phyloP scores from a whole-genome alignment of 1,140 invertebrate species.

The Trichonephila clavipes region DNA sequence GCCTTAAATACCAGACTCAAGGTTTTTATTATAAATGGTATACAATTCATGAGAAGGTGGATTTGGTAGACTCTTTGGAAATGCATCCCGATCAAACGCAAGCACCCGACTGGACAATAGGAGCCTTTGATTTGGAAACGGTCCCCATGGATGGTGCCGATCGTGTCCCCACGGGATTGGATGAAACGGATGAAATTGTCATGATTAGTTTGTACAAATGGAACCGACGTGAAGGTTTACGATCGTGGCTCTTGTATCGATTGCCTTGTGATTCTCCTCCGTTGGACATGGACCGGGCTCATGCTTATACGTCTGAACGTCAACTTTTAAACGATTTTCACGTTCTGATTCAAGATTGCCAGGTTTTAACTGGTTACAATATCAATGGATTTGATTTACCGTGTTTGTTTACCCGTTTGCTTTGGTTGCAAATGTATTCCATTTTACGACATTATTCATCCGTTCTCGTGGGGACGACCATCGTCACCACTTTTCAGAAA shows the following conservation, averaged over 20 bases:
- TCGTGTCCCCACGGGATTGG: not conserved
- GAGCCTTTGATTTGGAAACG: constrained; percentile 46
- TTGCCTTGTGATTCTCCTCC: not conserved
- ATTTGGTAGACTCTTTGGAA: not conserved
- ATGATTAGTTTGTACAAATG: constrained; percentile 54
- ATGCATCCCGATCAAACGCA: not conserved
- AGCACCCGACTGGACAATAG: constrained; percentile 23
- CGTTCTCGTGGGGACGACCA: not conserved
- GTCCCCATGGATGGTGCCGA: constrained; percentile 5
- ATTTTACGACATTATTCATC: constrained; percentile 39
- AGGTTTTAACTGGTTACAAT: constrained; percentile 54
- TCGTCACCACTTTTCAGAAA: constrained; percentile 40
- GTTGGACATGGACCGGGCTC: not conserved
- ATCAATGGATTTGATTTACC: not conserved
- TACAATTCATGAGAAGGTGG: not conserved
- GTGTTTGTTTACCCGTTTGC: not conserved
- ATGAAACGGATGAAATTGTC: constrained; percentile 44
- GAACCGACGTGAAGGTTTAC: not conserved
- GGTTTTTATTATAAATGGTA: constrained; percentile 65
- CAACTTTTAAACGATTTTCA: constrained; percentile 36
- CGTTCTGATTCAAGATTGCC: not conserved
- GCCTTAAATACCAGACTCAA: not conserved
- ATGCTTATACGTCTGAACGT: not conserved
- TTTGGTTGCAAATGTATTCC: not conserved
- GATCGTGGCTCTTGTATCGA: not conserved